Conservation (phyloP, 1,140 invertebrate species). For the Cydia amplana region DNA sequence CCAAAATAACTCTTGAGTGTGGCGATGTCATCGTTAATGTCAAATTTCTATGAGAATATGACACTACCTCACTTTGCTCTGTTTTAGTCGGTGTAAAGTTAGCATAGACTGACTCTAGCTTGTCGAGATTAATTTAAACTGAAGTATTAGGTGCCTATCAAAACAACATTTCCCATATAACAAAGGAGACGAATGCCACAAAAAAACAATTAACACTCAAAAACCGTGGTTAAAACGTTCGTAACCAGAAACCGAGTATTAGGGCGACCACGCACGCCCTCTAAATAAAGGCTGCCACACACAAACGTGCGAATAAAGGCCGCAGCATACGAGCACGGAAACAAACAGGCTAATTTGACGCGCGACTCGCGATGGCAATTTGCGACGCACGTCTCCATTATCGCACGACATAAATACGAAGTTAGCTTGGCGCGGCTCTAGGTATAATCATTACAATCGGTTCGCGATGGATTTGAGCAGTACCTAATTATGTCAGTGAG, state of each 20-base stretch:
- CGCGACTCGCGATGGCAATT: slow-evolving; percentile 14
- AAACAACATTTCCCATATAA: background rate
- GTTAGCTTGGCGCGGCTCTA: too few species aligned
- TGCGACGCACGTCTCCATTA: slow-evolving; percentile 39
- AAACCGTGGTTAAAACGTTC: slow-evolving; percentile 20
- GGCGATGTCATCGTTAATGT: too few species aligned
- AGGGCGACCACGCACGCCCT: slow-evolving; percentile 31
- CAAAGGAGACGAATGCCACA: background rate
- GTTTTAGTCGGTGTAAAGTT: too few species aligned
- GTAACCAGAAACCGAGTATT: slow-evolving; percentile 41
- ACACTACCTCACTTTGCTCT: too few species aligned
- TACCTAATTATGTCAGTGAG: too few species aligned
- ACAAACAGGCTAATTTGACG: slow-evolving; percentile 46
- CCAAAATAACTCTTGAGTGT: too few species aligned
- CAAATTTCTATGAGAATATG: too few species aligned
- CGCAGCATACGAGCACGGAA: slow-evolving; percentile 31
- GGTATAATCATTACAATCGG: too few species aligned
- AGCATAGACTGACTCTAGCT: too few species aligned
- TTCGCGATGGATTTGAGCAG: too few species aligned
- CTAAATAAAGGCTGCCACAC: slow-evolving; percentile 30
- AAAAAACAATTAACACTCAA: slow-evolving; percentile 2
- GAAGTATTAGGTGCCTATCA: too few species aligned
- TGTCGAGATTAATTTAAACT: too few species aligned
- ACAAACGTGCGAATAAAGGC: slow-evolving; percentile 33
- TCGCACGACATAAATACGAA: slow-evolving; percentile 24